Base-by-base conservation (phyloP, 1,140 invertebrate species). In the Telenomus remus region DNA sequence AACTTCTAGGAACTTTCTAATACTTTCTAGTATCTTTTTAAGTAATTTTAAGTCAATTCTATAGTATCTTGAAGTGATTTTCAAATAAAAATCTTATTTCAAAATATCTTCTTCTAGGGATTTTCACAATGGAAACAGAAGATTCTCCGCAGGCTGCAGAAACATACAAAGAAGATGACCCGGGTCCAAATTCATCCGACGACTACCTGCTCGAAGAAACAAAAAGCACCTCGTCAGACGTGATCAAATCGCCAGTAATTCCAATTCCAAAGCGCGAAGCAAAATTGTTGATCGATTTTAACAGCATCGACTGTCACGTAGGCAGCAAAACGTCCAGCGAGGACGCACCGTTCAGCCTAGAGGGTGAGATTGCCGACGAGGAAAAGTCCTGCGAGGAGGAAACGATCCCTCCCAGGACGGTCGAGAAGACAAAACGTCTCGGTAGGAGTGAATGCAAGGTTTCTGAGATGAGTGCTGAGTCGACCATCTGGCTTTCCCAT, bases 401-500 rank as follows among this genome's bases (percentile, higher is more conserved):
- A 9, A 69, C 60, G n/a, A 35, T 35, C 5, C 9, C 9, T 11
- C 9, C 37, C 8, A 59, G 16, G 8, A 47, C 15, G 14, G 73
- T 70, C 1, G 64, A 79, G 0, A 76, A 76, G 11, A 12, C 14
- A 46, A 57, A 72, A 59, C 35, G 73, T 15, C 66, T 71, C 19
- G 44, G 75, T 63, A 78, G 80, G 11, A 89, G 79, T 59, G 88
- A 90, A 13, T 90, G 89, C 44, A 93, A 93, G 85, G 95, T 97
- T 70, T 95, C 94, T 0, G 95, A 98, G 83, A 95, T 98, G 90
- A 95, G 95, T 79, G 92, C 92, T 0, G 96, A 98, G 81, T 97
- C 95, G 81, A 89, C 98, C 0, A 92, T 96, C 43, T 98, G 96
- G 97, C 83, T 99, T 14, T 93, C 96, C 0, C 95, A 98, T 88